Evolutionary conservation across 2,797 vertebrate genomes (phyloP), one percentile per base, ranked within the genome.

Genomic region (Eulemur rubriventer): DNA sequence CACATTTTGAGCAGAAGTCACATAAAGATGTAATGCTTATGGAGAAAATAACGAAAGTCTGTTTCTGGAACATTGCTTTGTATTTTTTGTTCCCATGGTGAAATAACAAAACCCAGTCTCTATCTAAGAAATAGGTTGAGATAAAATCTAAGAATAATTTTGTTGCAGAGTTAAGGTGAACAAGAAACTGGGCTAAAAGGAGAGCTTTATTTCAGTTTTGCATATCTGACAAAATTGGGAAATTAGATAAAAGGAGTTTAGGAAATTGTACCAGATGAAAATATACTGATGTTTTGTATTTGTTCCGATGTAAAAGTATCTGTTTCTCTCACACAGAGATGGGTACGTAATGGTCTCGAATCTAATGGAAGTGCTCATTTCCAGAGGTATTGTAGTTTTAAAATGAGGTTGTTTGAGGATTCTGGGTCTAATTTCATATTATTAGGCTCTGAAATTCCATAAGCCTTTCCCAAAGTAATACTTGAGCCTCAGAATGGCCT

Each of bases 401-500:
- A 97, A 97, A 97, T 90, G 93, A 84, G 67, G 94, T 97, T 94
- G 61, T 95, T 95, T 96, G 91, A 93, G 87, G 80, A 94, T 92
- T 76, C 87, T 82, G 63, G 70, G 76, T 97, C 93, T 96, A 95
- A 97, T 97, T 97, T 98, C 94, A 59, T 89, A 83, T 96, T 93
- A 94, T 95, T 97, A 95, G 97, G 95, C 86, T 97, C 91, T 96
- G 93, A 97, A 97, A 96, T 97, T 94, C 92, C 84, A 93, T 95
- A 96, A 96, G 69, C 38, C 55, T 96, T 94, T 78, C 92, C 75
- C 57, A 48, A 65, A 94, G 90, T 61, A 92, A 89, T 96, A 65
- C 59, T 50, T 17, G 91, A 38, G 46, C 65, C 69, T 94, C 67
- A 43, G 48, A 91, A 82, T 18, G 63, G 72, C 84, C 79, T 93